Evolutionary conservation across 2,888 invertebrate species (phyloP).

Genomic region (Cephus rjabovi): DNA sequence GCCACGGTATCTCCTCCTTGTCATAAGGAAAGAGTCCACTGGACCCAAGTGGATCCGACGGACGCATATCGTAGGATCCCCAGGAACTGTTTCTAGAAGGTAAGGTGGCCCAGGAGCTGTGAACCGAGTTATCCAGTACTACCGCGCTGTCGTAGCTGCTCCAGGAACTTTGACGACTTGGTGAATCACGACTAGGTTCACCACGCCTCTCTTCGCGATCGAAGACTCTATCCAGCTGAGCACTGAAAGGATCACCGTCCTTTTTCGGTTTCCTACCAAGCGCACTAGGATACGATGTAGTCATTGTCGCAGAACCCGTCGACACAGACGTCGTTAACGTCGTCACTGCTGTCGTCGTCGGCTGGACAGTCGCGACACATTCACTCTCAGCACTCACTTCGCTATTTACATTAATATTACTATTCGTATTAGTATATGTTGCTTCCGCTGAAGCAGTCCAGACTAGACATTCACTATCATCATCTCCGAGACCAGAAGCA

Average conservation of each 20-base stretch:
- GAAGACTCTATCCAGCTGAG: constrained; percentile 77
- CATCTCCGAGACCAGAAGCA: constrained; percentile 10
- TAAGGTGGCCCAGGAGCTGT: constrained; percentile 82
- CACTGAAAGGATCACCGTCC: constrained; percentile 77
- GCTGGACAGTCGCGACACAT: constrained; percentile 32
- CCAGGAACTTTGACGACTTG: constrained; percentile 82
- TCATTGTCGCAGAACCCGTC: constrained; percentile 22
- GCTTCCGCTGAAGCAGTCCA: constrained; percentile 67
- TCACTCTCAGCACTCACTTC: constrained; percentile 36
- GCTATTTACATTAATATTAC: constrained; percentile 51
- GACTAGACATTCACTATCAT: constrained; percentile 65
- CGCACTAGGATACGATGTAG: constrained; percentile 15
- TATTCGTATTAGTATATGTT: constrained; percentile 56
- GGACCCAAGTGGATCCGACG: constrained; percentile 59
- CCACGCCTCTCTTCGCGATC: constrained; percentile 73
- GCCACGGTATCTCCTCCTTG: constrained; percentile 75
- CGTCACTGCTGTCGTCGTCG: constrained; percentile 6
- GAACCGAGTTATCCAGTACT: constrained; percentile 78
- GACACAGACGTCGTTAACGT: constrained; percentile 6
- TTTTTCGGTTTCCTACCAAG: constrained; percentile 58
- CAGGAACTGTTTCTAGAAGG: constrained; percentile 79
- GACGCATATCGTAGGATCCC: constrained; percentile 77
- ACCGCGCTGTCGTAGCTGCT: constrained; percentile 83
- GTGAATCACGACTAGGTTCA: constrained; percentile 66
- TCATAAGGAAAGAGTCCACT: constrained; percentile 71